A percentile compares a stretch with the other conserved stretches of the same genome.
phyloP scores from a whole-genome alignment of 2,113 vertebrate species.

The Puma concolor region DNA sequence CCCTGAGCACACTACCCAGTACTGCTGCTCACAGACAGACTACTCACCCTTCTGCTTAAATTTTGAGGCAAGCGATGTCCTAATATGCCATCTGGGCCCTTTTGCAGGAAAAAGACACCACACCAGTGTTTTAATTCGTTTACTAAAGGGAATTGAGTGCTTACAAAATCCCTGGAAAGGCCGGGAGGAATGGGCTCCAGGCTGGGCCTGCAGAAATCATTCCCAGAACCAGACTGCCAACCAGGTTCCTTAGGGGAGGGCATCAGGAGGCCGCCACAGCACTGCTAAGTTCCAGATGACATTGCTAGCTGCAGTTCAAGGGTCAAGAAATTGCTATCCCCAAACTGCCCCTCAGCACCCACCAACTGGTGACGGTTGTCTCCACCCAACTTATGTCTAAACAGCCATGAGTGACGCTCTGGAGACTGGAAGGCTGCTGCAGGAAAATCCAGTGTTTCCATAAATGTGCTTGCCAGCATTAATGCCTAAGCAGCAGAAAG shows the following conservation, averaged over 20 bases:
- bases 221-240: not conserved
- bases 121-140: not conserved
- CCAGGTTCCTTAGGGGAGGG: not conserved
- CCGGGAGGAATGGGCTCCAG: not conserved
- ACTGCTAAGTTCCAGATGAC: not conserved
- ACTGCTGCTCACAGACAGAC: not conserved
- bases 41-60: not conserved
- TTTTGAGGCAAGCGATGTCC: not conserved
- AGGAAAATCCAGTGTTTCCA: not conserved
- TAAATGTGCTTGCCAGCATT: not conserved
- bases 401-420: not conserved
- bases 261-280: not conserved
- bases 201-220: conserved; percentile 10
- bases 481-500: not conserved
- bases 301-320: not conserved
- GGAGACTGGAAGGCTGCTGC: not conserved
- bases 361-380: not conserved
- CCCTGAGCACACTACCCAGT: not conserved
- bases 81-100: not conserved
- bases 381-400: not conserved
- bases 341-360: not conserved
- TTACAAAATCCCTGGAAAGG: not conserved
- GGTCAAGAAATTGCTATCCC: not conserved
- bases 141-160: not conserved
- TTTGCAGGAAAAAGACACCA: not conserved